These are phyloP conservation scores for Trachurus trachurus DNA, from an alignment of 2,797 vertebrate genomes.

Conservation along the genomic window DNA sequence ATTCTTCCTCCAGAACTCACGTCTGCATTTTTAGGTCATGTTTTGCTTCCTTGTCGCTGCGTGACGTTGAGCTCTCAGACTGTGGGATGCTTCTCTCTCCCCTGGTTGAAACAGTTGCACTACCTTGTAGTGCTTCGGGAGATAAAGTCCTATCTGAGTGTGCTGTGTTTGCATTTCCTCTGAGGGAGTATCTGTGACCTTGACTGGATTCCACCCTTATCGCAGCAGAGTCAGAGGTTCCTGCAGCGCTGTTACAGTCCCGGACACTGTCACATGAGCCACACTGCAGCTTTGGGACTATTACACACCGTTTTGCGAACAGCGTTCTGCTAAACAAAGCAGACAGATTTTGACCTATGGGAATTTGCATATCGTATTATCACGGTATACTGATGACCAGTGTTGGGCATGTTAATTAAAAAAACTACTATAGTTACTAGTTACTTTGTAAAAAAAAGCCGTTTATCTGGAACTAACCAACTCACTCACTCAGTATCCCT, in stretches of 20 bases:
- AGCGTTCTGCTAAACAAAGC: conserved; percentile 28
- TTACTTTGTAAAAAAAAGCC: too few species aligned
- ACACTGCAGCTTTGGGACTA: conserved; percentile 47
- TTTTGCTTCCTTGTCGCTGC: conserved; percentile 21
- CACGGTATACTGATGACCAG: not conserved
- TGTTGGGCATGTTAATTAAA: too few species aligned
- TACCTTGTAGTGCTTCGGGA: conserved; percentile 46
- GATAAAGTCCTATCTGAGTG: conserved; percentile 68
- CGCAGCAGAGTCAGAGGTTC: conserved; percentile 71
- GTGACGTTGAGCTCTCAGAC: conserved; percentile 12
- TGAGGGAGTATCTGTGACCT: conserved; percentile 77
- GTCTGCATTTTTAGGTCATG: conserved; percentile 1
- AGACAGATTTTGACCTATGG: not conserved
- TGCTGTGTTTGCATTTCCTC: conserved; percentile 77
- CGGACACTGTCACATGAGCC: conserved; percentile 54
- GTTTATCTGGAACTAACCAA: too few species aligned
- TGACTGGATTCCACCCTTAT: conserved; percentile 81
- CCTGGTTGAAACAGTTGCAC: conserved; percentile 48
- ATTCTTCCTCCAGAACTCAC: conserved; percentile 16
- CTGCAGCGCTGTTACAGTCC: conserved; percentile 52
- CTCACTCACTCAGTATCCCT: too few species aligned
- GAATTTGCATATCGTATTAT: conserved; percentile 6
- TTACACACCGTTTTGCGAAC: conserved; percentile 12
- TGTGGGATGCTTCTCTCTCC: conserved; percentile 19
- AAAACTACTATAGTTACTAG: too few species aligned